Conservation (phyloP, 2,113 vertebrate genomes). For the Cyphomyrus discorhynchus region DNA sequence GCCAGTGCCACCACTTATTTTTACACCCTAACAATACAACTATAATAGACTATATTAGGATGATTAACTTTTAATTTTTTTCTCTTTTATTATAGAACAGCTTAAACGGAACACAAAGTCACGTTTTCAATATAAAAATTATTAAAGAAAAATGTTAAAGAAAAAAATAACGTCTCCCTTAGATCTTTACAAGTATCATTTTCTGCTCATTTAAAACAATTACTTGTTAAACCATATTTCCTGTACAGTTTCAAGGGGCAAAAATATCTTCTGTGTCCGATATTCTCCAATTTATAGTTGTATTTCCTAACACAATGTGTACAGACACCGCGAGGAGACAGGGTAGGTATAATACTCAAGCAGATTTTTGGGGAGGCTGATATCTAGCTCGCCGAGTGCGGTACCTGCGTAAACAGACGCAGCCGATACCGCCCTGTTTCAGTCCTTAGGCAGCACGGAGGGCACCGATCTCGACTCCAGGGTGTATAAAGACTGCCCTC, state of each 20-base stretch:
- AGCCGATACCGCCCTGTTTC: neutral
- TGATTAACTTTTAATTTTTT: neutral
- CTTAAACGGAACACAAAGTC: neutral
- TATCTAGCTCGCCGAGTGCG: neutral
- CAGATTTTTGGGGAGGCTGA: neutral
- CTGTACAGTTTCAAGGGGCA: neutral
- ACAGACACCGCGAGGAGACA: neutral
- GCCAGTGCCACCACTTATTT: neutral
- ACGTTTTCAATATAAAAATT: neutral
- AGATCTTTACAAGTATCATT: neutral
- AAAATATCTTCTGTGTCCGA: neutral
- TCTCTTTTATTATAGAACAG: neutral
- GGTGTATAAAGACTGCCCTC: slow-evolving; percentile 62
- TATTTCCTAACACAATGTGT: neutral
- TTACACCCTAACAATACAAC: neutral
- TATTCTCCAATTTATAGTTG: neutral
- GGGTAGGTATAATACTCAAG: neutral
- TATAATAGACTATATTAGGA: neutral
- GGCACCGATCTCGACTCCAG: neutral
- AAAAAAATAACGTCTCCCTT: neutral
- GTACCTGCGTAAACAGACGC: neutral
- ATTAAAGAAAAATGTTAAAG: neutral
- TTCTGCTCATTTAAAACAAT: neutral
- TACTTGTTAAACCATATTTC: neutral
- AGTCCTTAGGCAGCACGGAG: neutral